Base-by-base conservation (phyloP, 2,888 invertebrate species). In the Odontothrips loti region DNA sequence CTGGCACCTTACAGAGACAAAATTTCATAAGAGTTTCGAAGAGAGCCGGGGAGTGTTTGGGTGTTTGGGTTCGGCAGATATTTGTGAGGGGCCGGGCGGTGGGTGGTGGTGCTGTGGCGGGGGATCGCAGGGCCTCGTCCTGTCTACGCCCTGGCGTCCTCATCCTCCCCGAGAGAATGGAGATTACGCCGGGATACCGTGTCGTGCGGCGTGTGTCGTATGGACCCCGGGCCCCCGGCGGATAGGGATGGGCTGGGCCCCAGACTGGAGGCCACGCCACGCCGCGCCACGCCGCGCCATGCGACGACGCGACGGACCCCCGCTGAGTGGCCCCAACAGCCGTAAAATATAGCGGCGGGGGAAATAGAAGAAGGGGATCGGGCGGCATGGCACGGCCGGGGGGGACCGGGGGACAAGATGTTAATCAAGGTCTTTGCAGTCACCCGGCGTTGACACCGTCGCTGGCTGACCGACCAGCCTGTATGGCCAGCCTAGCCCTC, bases 341-440 rank as follows among this genome's bases (percentile, higher is more conserved):
- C 68, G 68, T 68, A 68, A 68, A 68, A 68, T 68, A 68, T 68
- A 68, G 68, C 34, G 2, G 34, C 34, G 1, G 68, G 68, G 68
- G 68, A 23, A 68, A 23, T 43, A 20, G 51, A 20, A 20, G 51
- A 23, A 23, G 68, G 23, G 68, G 23, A 68, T 23, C 68, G 68
- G 23, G 68, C 68, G 51, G 51, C 51, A 10, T 3, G 51, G 51
- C 51, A 20, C 15, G 51, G 51, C 51, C 6, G 58, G 58, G 58
- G 58, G 58, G 34, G 3, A 43, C 58, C 58, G 58, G 23, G 1
- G 68, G 68, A 75, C 23, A 75, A 75, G 68, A 23, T 75, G 68
- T 12, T 75, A 68, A 68, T 75, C 68, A 75, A 75, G 68, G 68
- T 75, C 68, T 68, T 68, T 68, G 68, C 68, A 75, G 68, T 75